Conservation (phyloP, 2,888 invertebrate genomes). For the Ennomos fuscantarius region DNA sequence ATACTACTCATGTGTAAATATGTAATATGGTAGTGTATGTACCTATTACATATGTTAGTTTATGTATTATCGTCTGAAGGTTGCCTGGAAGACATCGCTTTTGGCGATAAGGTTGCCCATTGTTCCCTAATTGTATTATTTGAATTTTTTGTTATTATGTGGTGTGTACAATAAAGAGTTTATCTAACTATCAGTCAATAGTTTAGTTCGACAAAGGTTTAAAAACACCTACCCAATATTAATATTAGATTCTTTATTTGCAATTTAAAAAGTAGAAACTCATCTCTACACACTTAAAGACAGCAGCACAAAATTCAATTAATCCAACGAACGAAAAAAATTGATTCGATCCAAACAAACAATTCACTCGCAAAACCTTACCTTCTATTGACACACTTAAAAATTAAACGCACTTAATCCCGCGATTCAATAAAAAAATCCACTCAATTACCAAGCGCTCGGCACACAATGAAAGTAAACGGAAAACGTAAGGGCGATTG, state of each 20-base stretch:
- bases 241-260: background rate
- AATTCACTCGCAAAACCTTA: slow-evolving; percentile 11
- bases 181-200: too few relatives aligned
- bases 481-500: slow-evolving; percentile 35
- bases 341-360: slow-evolving; percentile 15
- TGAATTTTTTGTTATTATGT: too few relatives aligned
- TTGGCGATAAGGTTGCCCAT: too few relatives aligned
- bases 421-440: slow-evolving; percentile 33
- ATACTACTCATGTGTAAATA: too few relatives aligned
- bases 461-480: slow-evolving; percentile 33
- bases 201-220: too few relatives aligned
- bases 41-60: too few relatives aligned
- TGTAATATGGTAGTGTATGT: too few relatives aligned
- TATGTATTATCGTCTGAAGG: too few relatives aligned
- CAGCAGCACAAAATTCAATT: slow-evolving; percentile 14
- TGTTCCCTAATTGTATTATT: too few relatives aligned
- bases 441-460: slow-evolving; percentile 38
- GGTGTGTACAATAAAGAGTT: too few relatives aligned
- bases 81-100: too few relatives aligned
- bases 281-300: background rate
- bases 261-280: too few relatives aligned
- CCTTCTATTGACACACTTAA: slow-evolving; percentile 22
- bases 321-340: slow-evolving; percentile 4
- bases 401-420: slow-evolving; percentile 35
- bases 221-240: background rate